These are phyloP conservation scores for Schlechtendalia chinensis DNA, from an alignment of 1,140 invertebrate species.

Conservation along the genomic window DNA sequence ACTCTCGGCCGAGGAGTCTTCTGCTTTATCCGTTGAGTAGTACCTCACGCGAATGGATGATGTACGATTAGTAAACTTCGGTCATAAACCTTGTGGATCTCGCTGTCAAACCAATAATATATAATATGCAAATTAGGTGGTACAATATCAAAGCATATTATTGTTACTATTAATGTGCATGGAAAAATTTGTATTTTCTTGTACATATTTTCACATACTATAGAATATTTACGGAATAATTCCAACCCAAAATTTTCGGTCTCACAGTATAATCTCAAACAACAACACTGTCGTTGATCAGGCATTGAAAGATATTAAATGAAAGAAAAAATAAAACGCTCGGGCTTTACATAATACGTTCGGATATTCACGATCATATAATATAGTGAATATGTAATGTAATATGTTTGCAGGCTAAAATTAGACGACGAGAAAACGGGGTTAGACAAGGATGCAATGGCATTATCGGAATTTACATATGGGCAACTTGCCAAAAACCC, in stretches of 20 bases:
- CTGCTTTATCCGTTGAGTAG: no score
- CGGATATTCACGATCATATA: constrained; percentile 28
- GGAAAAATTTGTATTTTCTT: no score
- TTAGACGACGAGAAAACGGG: neutral
- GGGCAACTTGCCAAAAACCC: constrained; percentile 31
- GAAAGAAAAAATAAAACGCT: constrained; percentile 11
- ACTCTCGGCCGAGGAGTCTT: no score
- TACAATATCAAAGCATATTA: no score
- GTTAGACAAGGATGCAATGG: neutral
- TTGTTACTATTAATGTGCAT: no score
- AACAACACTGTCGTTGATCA: neutral
- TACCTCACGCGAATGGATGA: no score
- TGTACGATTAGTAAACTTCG: no score
- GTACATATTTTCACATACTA: no score
- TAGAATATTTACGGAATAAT: no score
- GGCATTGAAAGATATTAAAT: constrained; percentile 31
- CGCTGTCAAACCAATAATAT: no score
- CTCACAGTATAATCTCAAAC: neutral
- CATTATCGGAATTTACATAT: constrained; percentile 26
- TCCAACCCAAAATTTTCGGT: neutral
- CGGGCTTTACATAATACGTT: constrained; percentile 30
- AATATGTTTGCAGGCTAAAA: constrained; percentile 19
- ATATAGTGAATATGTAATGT: constrained; percentile 41
- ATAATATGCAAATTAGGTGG: no score
- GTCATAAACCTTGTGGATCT: no score